These are phyloP conservation scores for Bimastos eiseni DNA, from an alignment of 2,888 invertebrate genomes.

Conservation along the genomic window DNA sequence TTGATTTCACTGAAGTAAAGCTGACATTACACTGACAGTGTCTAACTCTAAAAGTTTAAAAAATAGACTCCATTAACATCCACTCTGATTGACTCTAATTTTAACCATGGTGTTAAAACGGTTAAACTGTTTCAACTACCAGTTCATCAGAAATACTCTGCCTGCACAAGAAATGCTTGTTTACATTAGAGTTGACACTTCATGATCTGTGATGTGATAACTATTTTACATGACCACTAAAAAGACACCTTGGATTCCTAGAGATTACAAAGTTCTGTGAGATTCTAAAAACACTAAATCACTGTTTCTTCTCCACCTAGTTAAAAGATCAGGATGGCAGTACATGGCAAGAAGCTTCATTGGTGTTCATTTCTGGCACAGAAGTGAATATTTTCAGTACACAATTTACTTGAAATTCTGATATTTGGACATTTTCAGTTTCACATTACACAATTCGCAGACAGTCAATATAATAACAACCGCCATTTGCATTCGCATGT, in stretches of 20 bases:
- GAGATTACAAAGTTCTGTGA: neutral
- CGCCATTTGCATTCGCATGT: too few relatives aligned
- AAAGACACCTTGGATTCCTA: neutral
- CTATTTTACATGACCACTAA: neutral
- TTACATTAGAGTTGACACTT: neutral
- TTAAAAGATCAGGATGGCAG: neutral
- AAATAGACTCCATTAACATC: neutral
- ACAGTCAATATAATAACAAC: too few relatives aligned
- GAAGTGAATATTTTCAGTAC: too few relatives aligned
- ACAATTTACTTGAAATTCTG: too few relatives aligned
- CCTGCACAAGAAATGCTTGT: neutral
- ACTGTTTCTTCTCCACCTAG: neutral
- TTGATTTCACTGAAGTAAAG: neutral
- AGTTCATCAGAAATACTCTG: neutral
- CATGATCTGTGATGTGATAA: neutral
- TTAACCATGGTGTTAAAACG: neutral
- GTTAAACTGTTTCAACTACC: neutral
- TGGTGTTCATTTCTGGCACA: too few relatives aligned
- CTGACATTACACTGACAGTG: neutral
- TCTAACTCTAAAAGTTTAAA: neutral
- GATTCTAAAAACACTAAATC: neutral
- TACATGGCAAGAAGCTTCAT: too few relatives aligned
- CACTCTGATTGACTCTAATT: neutral
- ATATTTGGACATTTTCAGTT: too few relatives aligned
- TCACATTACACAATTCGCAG: too few relatives aligned